A percentile compares a stretch with the other conserved stretches of the same genome.
phyloP scores from a whole-genome alignment of 2,888 invertebrate species.

The Anaspis maculata region DNA sequence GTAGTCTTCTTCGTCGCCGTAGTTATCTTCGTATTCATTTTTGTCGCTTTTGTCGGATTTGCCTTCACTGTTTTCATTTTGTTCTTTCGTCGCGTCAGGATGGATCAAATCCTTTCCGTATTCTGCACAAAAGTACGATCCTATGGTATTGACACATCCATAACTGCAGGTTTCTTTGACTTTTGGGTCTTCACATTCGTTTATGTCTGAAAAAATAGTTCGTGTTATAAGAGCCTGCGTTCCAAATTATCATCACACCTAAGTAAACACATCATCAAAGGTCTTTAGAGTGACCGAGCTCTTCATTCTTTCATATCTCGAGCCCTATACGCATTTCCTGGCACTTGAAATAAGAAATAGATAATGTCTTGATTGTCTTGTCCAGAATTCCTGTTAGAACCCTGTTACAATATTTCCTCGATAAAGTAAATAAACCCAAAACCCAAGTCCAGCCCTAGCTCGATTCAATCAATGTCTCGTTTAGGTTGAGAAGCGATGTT shows the following conservation, averaged over 20 bases:
- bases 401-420: no score
- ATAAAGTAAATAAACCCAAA: no score
- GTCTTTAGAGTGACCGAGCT: no score
- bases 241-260: not conserved
- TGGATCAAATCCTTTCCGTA: constrained; percentile 4
- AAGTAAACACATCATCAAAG: no score
- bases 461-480: no score
- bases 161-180: constrained; percentile 38
- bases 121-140: constrained; percentile 48
- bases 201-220: constrained; percentile 45
- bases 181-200: constrained; percentile 52
- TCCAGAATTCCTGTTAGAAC: no score
- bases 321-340: not conserved
- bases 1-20: constrained; percentile 16
- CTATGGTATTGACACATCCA: constrained; percentile 56
- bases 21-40: constrained; percentile 16
- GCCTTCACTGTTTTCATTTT: constrained; percentile 16
- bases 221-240: not conserved
- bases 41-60: constrained; percentile 16
- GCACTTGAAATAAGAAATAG: not conserved
- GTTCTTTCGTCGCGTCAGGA: constrained; percentile 13
- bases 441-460: no score
- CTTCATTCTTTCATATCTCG: no score
- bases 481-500: no score
- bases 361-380: no score